These are phyloP conservation scores for Baronia brevicornis DNA, from an alignment of 2,888 invertebrate species.

Conservation along the genomic window DNA sequence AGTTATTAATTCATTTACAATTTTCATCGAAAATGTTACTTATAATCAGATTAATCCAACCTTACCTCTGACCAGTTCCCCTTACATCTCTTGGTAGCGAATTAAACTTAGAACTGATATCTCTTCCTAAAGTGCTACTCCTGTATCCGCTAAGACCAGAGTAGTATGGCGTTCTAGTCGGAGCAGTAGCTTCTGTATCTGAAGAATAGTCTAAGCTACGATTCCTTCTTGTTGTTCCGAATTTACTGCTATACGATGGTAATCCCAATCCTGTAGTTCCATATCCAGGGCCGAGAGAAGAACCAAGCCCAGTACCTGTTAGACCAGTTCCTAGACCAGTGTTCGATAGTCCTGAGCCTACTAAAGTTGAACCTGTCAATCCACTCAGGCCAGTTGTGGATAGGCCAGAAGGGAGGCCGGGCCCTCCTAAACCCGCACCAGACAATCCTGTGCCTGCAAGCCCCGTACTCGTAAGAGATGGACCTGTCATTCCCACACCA, in stretches of 20 bases:
- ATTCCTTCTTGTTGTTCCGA: constrained; percentile 82
- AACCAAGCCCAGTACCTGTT: constrained; percentile 52
- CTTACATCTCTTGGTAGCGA: constrained; percentile 82
- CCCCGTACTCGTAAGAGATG: constrained; percentile 45
- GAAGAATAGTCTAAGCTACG: constrained; percentile 94
- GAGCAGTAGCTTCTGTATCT: constrained; percentile 95
- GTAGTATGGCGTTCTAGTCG: constrained; percentile 84
- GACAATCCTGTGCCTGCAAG: constrained; percentile 35
- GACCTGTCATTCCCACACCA: constrained; percentile 44
- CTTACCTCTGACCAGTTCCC: constrained; percentile 75
- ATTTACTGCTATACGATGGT: constrained; percentile 64
- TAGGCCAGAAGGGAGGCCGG: constrained; percentile 58
- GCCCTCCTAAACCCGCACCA: constrained; percentile 40
- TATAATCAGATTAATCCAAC: not conserved
- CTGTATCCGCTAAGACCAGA: constrained; percentile 73
- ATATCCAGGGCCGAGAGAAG: constrained; percentile 53
- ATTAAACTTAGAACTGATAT: constrained; percentile 81
- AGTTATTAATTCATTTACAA: not conserved
- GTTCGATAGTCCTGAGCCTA: constrained; percentile 53
- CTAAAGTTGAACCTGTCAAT: constrained; percentile 59
- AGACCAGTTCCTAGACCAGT: constrained; percentile 56
- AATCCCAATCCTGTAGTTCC: constrained; percentile 60
- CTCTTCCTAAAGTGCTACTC: constrained; percentile 71
- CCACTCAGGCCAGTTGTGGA: constrained; percentile 65
- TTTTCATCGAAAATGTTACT: not conserved